Evolutionary conservation across 1,140 invertebrate species (phyloP), one percentile per base, ranked within the genome.

Genomic region (Zophobas atratus): DNA sequence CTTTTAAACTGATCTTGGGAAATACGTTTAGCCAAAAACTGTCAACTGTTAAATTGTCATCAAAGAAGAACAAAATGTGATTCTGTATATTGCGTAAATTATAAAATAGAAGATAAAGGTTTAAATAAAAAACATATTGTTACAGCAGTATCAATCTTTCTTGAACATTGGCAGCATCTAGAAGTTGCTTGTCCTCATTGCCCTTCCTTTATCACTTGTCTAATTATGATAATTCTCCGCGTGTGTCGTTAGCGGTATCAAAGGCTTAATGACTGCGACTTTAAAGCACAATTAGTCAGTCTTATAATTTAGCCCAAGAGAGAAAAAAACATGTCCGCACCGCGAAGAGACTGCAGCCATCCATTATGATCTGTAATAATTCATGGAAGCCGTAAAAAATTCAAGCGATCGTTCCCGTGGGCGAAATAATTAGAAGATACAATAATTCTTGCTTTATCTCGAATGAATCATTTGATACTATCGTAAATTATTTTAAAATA

Each of bases 371-470:
- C 57, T 32, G 38, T 39, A 63, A 63, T 63, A 63, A 63, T 63
- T 63, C 57, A 63, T 41, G 35, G 57, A 39, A 63, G 57, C 57
- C 57, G 57, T 63, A 63, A 63, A 63, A 63, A 67, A 67, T 67
- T 67, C 39, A 67, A 48, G 60, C 32, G 60, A 77, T 72, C 34
- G 43, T 72, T 77, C 76, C 76, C 76, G 55, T 56, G 76, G 76
- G 76, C 60, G 67, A 72, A 77, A 77, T 77, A 77, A 77, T 77
- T 77, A 77, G 63, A 70, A 51, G 51, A 72, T 55, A 38, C 53
- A 71, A 77, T 77, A 70, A 77, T 77, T 77, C 60, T 77, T 72
- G 38, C 38, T 70, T 77, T 75, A 75, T 75, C 74, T 63, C 32
- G 43, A 75, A 60, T 75, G 57, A 57, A 75, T 60, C 74, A 75